Evolutionary conservation across 2,888 invertebrate species (phyloP).

Genomic region (Marronus borbonicus): DNA sequence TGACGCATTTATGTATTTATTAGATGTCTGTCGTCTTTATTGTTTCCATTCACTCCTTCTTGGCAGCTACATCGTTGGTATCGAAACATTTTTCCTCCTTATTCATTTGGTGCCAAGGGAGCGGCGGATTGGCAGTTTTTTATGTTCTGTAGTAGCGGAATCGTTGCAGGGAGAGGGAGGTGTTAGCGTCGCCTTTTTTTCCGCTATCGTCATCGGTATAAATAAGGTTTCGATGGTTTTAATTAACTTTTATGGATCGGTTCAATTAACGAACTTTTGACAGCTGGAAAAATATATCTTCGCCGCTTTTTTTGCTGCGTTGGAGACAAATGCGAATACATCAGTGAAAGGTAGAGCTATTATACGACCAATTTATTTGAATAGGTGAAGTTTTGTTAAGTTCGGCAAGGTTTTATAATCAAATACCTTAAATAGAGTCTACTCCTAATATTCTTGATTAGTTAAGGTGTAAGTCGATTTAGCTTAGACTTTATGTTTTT

Average conservation of each 20-base stretch:
- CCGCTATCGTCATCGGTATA: conserved; percentile 18
- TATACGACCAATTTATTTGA: no score
- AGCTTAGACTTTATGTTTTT: no score
- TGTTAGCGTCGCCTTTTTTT: neutral
- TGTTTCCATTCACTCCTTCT: conserved; percentile 30
- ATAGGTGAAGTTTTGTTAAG: no score
- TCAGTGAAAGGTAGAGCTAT: no score
- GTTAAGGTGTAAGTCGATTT: no score
- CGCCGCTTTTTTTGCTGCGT: conserved; percentile 4
- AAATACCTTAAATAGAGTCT: neutral
- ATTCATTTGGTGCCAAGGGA: neutral
- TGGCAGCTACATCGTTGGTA: neutral
- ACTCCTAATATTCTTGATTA: no score
- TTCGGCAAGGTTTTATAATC: neutral
- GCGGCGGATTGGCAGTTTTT: neutral
- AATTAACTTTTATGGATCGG: conserved; percentile 44
- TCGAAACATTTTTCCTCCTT: conserved; percentile 21
- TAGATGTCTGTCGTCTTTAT: conserved; percentile 50
- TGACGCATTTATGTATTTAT: conserved; percentile 53
- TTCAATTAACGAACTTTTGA: conserved; percentile 35
- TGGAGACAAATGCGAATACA: neutral
- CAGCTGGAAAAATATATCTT: conserved; percentile 24
- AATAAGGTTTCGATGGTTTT: conserved; percentile 43
- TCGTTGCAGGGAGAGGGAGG: neutral
- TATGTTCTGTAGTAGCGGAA: neutral